Evolutionary conservation across 1,140 invertebrate genomes (phyloP), one percentile per base, ranked within the genome.

Genomic region (Plectrocnemia conspersa): DNA sequence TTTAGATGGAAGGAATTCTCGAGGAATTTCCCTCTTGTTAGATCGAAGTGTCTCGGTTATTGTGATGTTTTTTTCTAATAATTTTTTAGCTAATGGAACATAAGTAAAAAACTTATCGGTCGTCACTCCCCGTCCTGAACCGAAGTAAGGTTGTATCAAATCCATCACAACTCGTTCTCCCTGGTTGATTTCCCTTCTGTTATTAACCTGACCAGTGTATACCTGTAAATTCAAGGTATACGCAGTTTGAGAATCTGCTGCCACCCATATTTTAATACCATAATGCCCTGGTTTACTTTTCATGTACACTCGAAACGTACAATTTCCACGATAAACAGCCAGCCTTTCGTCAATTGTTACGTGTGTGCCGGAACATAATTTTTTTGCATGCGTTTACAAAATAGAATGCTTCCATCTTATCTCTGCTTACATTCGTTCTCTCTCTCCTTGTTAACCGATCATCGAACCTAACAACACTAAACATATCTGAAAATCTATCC

Each of bases 201-300:
- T n/a, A 7, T 62, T 62, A 45, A 48, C 29, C 36, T 58, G 58
- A 13, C 60, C 62, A 38, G 38, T 47, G 54, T 66, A 68, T 13
- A 65, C 59, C 33, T 65, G 61, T 18, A 62, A 54, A 52, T 64
- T 65, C 19, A 47, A 44, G 46, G 63, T 66, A 44, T 66, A 66
- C 56, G 32, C 66, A 16, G 47, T 64, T 40, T 54, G 48, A 2
- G 64, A 56, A 59, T 66, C 63, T 15, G 57, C 52, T 21, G 66
- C 15, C 6, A 59, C 45, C 44, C 63, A 57, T 3, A 66, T 61
- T 64, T 74, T 75, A 46, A 76, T 63, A 5, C 72, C 75, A 56
- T 74, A 74, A 52, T 68, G 69, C 9, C 45, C 59, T 10, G 67
- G 69, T 61, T 74, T 77, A 9, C 56, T 56, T 22, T 64, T 62